phyloP scores from a whole-genome alignment of 2,113 vertebrate genomes.

The Athene cunicularia region DNA sequence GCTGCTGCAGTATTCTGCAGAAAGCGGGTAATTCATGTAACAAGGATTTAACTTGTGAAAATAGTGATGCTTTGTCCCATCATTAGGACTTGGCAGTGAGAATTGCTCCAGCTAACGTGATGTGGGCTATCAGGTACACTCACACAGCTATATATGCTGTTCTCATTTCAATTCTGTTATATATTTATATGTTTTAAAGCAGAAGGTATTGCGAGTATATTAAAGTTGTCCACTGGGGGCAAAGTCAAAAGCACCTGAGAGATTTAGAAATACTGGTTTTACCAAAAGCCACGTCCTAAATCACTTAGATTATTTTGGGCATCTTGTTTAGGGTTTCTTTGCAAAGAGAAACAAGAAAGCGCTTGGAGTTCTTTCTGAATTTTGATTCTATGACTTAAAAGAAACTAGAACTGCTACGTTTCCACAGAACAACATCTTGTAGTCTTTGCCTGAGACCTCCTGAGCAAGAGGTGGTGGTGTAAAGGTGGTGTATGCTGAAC shows the following conservation, averaged over 20 bases:
- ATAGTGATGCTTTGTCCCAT: not conserved
- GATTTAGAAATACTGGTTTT: not conserved
- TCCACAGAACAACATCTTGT: not conserved
- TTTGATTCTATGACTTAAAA: not conserved
- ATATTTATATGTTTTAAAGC: not conserved
- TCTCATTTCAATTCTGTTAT: not conserved
- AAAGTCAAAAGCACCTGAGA: not conserved
- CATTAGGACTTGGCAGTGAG: not conserved
- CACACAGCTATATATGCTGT: not conserved
- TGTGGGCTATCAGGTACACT: not conserved
- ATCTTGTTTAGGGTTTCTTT: not conserved
- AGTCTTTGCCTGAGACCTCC: not conserved
- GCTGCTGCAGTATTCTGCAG: not conserved
- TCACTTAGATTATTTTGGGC: not conserved
- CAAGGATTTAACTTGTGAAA: not conserved
- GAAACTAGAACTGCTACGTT: not conserved
- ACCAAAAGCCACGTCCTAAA: not conserved
- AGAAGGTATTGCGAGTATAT: not conserved
- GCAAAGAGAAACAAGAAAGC: not conserved
- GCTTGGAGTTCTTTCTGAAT: not conserved
- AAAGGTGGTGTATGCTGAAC: not conserved
- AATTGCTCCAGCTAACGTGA: not conserved
- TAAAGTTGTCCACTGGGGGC: not conserved
- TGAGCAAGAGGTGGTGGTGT: not conserved
- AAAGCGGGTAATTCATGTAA: not conserved